Evolutionary conservation across 2,888 invertebrate genomes (phyloP).

Genomic region (Gryllus longicercus): DNA sequence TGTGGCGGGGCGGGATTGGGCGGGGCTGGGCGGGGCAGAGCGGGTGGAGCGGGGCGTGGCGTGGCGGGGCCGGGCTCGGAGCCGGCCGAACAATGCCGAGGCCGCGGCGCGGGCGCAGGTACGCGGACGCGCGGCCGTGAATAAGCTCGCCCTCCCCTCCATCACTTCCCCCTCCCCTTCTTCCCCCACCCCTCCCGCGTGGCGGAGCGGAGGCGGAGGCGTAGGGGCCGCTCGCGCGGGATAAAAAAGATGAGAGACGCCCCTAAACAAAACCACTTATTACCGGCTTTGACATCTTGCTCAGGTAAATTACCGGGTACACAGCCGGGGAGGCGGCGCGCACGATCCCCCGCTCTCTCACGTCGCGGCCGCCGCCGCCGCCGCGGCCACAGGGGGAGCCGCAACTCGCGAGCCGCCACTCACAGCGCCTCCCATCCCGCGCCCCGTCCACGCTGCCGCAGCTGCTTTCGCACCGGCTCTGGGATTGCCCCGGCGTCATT

Average conservation of each 20-base stretch:
- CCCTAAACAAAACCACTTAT: conserved; percentile 36
- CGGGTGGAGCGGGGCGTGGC: neutral
- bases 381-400: neutral
- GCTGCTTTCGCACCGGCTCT: no score
- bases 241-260: conserved; percentile 25
- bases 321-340: neutral
- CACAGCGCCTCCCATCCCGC: no score
- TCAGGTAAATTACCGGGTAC: conserved; percentile 36
- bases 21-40: neutral
- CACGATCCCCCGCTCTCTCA: neutral
- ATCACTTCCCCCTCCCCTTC: neutral
- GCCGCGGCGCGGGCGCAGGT: neutral
- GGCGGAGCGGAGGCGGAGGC: neutral
- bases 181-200: neutral
- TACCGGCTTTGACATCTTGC: conserved; percentile 36
- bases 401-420: neutral
- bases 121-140: neutral
- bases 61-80: neutral
- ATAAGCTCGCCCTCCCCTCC: neutral
- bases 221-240: neutral
- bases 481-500: no score
- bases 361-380: neutral
- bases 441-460: no score
- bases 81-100: neutral
- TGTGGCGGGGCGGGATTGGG: neutral